A percentile compares a stretch with the other conserved stretches of the same genome.
Conservation (phyloP, 2,113 vertebrate genomes). For the Empidonax traillii region DNA sequence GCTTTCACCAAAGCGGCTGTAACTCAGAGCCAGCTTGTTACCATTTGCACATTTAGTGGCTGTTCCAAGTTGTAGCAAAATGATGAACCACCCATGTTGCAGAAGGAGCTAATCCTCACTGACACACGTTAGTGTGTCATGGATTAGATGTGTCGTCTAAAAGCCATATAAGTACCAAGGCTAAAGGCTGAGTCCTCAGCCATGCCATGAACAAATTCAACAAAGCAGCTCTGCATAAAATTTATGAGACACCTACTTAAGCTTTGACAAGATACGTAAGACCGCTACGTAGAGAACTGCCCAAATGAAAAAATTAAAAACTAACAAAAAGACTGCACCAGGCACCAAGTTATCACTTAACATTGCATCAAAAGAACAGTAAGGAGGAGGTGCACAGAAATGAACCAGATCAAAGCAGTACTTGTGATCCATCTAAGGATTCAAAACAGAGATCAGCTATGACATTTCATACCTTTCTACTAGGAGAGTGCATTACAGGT, state of each 20-base stretch:
- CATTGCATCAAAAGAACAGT: neutral
- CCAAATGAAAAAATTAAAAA: neutral
- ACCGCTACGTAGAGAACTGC: neutral
- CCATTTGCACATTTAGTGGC: neutral
- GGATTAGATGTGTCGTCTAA: neutral
- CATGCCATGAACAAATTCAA: neutral
- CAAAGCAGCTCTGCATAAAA: neutral
- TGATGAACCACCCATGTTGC: neutral
- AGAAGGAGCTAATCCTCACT: neutral
- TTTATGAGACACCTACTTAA: neutral
- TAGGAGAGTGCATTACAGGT: slow-evolving; percentile 99
- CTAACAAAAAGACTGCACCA: neutral
- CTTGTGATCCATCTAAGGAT: neutral
- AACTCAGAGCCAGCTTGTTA: neutral
- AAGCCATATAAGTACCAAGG: neutral
- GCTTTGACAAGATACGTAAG: neutral
- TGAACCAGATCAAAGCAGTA: neutral
- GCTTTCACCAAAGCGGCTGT: accelerated
- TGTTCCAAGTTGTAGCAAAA: neutral
- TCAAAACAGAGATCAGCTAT: neutral
- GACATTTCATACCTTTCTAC: slow-evolving; percentile 86
- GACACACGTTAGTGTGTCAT: neutral
- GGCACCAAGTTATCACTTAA: neutral
- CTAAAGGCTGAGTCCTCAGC: neutral
- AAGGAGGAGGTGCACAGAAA: neutral